Conservation (phyloP, 2,113 vertebrate genomes). For the Hyaena hyaena region DNA sequence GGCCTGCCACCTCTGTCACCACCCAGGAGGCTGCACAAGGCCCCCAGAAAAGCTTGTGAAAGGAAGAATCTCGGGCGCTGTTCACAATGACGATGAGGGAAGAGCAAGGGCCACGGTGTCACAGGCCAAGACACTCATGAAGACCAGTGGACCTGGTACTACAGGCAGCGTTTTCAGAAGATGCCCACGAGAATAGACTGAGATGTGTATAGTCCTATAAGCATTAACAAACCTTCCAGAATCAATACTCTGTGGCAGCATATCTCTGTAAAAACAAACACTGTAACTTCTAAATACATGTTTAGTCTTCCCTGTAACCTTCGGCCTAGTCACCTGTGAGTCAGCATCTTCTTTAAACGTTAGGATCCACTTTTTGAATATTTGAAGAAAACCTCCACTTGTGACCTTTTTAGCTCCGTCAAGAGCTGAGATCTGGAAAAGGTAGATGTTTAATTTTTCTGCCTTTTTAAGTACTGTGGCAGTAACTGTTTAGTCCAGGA, state of each 20-base stretch:
- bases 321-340: constrained; percentile 56
- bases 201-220: constrained; percentile 74
- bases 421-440: not conserved
- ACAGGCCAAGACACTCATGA: not conserved
- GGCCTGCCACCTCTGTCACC: not conserved
- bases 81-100: fast-evolving
- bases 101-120: not conserved
- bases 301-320: constrained; percentile 81
- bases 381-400: constrained; percentile 1
- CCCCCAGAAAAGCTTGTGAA: not conserved
- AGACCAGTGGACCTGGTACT: not conserved
- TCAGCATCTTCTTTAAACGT: constrained; percentile 26
- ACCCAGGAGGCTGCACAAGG: not conserved
- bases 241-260: constrained; percentile 77
- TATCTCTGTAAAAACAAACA: constrained; percentile 86
- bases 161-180: constrained; percentile 51
- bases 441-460: not conserved
- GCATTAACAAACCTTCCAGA: constrained; percentile 80
- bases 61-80: not conserved
- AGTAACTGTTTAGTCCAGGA: not conserved
- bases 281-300: constrained; percentile 88
- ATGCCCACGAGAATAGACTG: constrained; percentile 60
- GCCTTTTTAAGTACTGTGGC: not conserved
- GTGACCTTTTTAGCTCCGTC: not conserved
- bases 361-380: not conserved